Evolutionary conservation across 2,888 invertebrate species (phyloP), one percentile per base, ranked within the genome.

Genomic region (Pristionchus fissidentatus): DNA sequence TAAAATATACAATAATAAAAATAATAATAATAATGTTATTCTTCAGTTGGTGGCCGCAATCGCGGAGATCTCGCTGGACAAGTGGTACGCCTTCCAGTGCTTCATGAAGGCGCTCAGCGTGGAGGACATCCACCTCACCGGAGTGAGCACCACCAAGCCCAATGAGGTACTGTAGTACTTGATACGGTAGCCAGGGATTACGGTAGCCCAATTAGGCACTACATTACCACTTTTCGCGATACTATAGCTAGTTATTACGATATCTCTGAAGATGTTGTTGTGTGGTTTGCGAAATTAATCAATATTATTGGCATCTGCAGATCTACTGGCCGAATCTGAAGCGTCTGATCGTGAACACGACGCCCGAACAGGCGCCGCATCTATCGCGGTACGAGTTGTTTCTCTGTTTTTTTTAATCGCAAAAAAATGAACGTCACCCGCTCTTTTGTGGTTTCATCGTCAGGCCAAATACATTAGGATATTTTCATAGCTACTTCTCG

Each of bases 21-120:
- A 55, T 32, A 60, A 57, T 85, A 57, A 32, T 66, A 66, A 2
- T 38, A 26, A 35, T 35, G 8, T 43, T n/a, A 3, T 38, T 81
- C 85, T 88, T 41, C 85, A 91, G 91, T 85, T 92, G 22, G 88
- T 92, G 55, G 92, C 90, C 57, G 89, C 88, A 22, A 84, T 92
- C 75, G 90, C 91, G 7, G 84, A 87, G 29, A 82, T 92, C 46
- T 89, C 89, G 46, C 85, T 92, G 75, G 87, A 91, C 55, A 86
- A 89, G 8, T 92, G 91, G 91, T 91, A 90, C 86, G 90, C 92
- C 19, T 92, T 90, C 85, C 91, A 90, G 79, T 91, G 92, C 85
- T 89, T 87, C 84, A 87, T 91, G 86, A 90, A 92, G 84, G 91
- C 88, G 8, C 85, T 87, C 19, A 83, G 85, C 83, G 86, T 86